These are phyloP conservation scores for Gastrophryne carolinensis DNA, from an alignment of 2,797 vertebrate species.

Conservation along the genomic window DNA sequence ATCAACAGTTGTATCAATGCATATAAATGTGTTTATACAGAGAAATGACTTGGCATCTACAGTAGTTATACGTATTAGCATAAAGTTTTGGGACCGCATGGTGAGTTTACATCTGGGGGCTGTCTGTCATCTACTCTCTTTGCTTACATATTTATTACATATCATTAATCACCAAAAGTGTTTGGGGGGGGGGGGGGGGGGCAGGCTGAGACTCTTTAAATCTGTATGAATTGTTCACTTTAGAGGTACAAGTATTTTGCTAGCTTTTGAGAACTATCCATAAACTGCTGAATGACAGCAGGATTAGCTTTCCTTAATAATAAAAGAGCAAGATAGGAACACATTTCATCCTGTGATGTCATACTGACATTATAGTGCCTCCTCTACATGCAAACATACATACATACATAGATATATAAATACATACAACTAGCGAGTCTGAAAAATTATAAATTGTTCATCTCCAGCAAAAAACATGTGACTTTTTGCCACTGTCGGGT, in stretches of 20 bases:
- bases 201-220: slow-evolving; percentile 24
- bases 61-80: slow-evolving; percentile 42
- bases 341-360: too few relatives aligned
- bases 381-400: too few relatives aligned
- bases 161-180: slow-evolving; percentile 51
- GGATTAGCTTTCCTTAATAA: too few relatives aligned
- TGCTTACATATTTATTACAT: slow-evolving; percentile 48
- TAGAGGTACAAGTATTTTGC: slow-evolving; percentile 40
- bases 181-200: slow-evolving; percentile 37
- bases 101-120: slow-evolving; percentile 34
- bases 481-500: too few relatives aligned
- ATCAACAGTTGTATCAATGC: slow-evolving; percentile 33
- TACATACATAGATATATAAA: too few relatives aligned
- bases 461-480: too few relatives aligned
- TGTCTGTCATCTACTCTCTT: slow-evolving; percentile 53
- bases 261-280: too few relatives aligned
- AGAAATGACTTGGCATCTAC: slow-evolving; percentile 42
- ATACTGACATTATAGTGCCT: too few relatives aligned
- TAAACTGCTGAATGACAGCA: too few relatives aligned
- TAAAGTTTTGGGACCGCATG: slow-evolving; percentile 42
- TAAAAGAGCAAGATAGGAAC: too few relatives aligned
- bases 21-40: slow-evolving; percentile 42
- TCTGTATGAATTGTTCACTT: slow-evolving; percentile 15
- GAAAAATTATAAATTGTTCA: too few relatives aligned
- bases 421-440: too few relatives aligned